phyloP scores from a whole-genome alignment of 2,888 invertebrate genomes.

The Noctua pronuba region DNA sequence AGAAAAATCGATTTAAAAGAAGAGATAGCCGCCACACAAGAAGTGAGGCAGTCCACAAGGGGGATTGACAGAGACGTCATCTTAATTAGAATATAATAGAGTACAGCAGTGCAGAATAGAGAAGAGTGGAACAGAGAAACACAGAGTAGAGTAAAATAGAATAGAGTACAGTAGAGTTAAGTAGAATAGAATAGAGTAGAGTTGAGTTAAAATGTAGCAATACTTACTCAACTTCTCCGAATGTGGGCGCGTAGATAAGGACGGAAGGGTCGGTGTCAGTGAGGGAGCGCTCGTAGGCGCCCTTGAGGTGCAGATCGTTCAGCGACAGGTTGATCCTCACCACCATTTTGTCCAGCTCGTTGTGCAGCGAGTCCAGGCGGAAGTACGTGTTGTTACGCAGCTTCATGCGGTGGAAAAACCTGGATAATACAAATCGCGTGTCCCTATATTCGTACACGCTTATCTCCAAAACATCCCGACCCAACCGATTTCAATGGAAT shows the following conservation, averaged over 20 bases:
- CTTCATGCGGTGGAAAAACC: conserved; percentile 85
- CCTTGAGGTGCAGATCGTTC: conserved; percentile 80
- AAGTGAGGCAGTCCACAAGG: background rate
- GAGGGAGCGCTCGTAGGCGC: conserved; percentile 78
- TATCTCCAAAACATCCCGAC: background rate
- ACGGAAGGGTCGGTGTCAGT: conserved; percentile 68
- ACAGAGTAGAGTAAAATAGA: background rate
- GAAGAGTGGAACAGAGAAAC: background rate
- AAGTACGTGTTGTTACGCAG: conserved; percentile 83
- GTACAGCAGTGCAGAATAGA: background rate
- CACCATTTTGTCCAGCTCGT: conserved; percentile 75
- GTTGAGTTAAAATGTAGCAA: background rate
- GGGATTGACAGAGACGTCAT: background rate
- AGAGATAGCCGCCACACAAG: background rate
- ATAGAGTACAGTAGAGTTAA: background rate
- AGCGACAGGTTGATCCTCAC: conserved; percentile 71
- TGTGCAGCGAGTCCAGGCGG: conserved; percentile 72
- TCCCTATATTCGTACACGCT: background rate
- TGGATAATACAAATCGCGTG: conserved; percentile 45
- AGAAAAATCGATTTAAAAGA: background rate
- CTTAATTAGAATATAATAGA: background rate
- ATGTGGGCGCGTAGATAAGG: conserved; percentile 77
- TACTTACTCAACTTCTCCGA: conserved; percentile 81
- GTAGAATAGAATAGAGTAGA: background rate
- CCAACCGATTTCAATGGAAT: background rate